A percentile compares a stretch with the other conserved stretches of the same genome.
Evolutionary conservation across 2,797 vertebrate genomes (phyloP).

Genomic region (Myotis pilosus): DNA sequence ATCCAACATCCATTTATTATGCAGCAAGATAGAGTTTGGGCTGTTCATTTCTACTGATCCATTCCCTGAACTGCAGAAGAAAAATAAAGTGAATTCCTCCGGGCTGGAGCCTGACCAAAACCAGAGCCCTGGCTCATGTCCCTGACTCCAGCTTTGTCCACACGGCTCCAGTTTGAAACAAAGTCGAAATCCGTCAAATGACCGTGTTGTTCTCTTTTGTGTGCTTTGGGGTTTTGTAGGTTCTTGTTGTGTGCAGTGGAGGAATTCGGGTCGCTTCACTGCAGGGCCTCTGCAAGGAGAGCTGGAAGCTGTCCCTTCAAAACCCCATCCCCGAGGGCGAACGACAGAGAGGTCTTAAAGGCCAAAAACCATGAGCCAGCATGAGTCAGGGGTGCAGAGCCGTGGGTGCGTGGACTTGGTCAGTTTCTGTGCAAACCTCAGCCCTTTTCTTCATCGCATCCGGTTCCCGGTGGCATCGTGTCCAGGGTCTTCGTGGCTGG

Average conservation of each 20-base stretch:
- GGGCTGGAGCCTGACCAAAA: neutral
- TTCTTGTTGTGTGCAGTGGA: neutral
- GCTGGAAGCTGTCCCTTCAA: neutral
- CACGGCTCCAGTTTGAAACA: neutral
- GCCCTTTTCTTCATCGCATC: neutral
- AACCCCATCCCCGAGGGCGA: neutral
- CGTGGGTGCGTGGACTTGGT: neutral
- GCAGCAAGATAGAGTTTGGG: conserved; percentile 41
- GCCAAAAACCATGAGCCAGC: neutral
- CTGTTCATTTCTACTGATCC: conserved; percentile 41
- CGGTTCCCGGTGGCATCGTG: neutral
- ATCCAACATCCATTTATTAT: conserved; percentile 43
- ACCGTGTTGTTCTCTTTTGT: neutral
- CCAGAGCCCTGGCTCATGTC: neutral
- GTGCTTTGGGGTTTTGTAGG: neutral
- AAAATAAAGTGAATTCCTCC: conserved; percentile 16
- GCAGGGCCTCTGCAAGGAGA: neutral
- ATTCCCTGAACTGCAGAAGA: neutral
- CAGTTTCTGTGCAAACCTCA: neutral
- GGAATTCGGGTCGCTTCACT: neutral
- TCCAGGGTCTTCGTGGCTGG: neutral
- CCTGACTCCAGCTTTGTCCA: neutral
- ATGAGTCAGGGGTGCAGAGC: neutral
- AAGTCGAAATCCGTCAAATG: neutral
- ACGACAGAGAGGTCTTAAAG: no score